Evolutionary conservation across 2,888 invertebrate genomes (phyloP).

Genomic region (Athetis lepigone): DNA sequence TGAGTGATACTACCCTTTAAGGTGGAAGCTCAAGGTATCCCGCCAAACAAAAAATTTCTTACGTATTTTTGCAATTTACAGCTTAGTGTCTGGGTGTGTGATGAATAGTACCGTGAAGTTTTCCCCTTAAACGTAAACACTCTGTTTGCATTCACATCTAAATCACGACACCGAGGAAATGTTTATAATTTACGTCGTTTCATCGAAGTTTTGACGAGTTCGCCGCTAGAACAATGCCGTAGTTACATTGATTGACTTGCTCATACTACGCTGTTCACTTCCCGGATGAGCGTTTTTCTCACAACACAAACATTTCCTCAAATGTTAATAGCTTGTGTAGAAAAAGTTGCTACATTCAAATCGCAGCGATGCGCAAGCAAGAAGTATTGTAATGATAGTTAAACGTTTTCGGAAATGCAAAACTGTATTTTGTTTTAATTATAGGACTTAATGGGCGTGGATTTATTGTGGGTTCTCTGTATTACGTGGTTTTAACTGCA

Average conservation of each 20-base stretch:
- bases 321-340: constrained; percentile 51
- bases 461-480: too few relatives aligned
- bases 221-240: constrained; percentile 67
- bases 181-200: constrained; percentile 63
- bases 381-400: constrained; percentile 37
- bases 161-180: constrained; percentile 60
- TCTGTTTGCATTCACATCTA: constrained; percentile 41
- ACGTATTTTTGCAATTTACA: too few relatives aligned
- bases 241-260: constrained; percentile 63
- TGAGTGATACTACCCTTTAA: too few relatives aligned
- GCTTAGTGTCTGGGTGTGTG: too few relatives aligned
- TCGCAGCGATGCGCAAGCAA: constrained; percentile 35
- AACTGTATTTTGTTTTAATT: constrained; percentile 29
- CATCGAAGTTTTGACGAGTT: constrained; percentile 66
- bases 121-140: neutral
- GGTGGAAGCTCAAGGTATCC: too few relatives aligned
- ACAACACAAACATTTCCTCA: constrained; percentile 71
- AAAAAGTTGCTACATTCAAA: constrained; percentile 65
- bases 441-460: constrained; percentile 1
- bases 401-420: constrained; percentile 59
- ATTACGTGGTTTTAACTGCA: too few relatives aligned
- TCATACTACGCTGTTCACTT: constrained; percentile 62
- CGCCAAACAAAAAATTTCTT: too few relatives aligned
- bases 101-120: too few relatives aligned
- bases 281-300: constrained; percentile 76